These are phyloP conservation scores for Leptinotarsa rubiginosa DNA, from an alignment of 2,888 invertebrate species.

Conservation along the genomic window DNA sequence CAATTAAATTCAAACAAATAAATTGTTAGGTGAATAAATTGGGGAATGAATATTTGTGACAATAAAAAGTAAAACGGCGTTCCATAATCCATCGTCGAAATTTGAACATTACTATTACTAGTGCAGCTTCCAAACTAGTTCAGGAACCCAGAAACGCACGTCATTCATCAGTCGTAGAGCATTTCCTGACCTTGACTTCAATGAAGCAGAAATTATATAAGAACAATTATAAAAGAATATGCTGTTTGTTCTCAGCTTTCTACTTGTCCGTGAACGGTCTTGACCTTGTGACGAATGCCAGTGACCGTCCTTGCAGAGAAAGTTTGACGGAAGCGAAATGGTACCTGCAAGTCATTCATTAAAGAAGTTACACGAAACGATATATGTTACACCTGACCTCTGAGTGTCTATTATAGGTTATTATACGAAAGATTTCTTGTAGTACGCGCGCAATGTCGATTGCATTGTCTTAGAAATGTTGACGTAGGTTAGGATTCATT, in stretches of 20 bases:
- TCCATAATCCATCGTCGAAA: no score
- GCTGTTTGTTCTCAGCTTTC: conserved; percentile 24
- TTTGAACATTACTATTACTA: no score
- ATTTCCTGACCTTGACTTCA: conserved; percentile 48
- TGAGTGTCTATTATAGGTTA: conserved; percentile 1
- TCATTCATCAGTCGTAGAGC: neutral
- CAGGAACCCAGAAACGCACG: neutral
- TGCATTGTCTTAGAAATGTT: neutral
- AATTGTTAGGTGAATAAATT: no score
- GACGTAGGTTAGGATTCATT: neutral
- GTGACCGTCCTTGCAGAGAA: conserved; percentile 59
- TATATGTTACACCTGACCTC: conserved; percentile 47
- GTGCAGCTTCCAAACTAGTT: neutral
- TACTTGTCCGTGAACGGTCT: conserved; percentile 34
- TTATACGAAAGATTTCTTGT: neutral
- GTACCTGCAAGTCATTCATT: conserved; percentile 16
- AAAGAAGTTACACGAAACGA: conserved; percentile 48
- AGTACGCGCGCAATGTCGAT: neutral
- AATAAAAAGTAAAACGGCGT: no score
- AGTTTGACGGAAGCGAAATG: conserved; percentile 52
- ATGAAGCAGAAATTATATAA: neutral
- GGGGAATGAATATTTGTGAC: no score
- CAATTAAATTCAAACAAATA: no score
- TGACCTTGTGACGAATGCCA: conserved; percentile 46
- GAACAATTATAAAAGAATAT: neutral